These are phyloP conservation scores for Magallana gigas DNA, from an alignment of 1,140 invertebrate species.

Conservation along the genomic window DNA sequence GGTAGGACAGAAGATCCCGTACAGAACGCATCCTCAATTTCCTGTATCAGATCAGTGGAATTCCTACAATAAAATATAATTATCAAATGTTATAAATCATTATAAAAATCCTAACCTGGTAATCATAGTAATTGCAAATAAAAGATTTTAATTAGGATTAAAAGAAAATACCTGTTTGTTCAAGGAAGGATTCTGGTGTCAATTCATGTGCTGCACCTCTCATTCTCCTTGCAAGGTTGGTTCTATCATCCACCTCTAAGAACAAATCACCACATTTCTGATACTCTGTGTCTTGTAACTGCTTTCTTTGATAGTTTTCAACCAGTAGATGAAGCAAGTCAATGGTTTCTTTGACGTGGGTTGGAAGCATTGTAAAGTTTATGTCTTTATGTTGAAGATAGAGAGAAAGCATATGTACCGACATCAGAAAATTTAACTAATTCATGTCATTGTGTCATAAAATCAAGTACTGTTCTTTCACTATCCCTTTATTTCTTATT, in stretches of 20 bases:
- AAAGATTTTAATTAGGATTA: background rate
- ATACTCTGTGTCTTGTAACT: slow-evolving; percentile 23
- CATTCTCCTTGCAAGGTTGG: background rate
- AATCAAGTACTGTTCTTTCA: too few species aligned
- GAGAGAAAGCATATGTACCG: slow-evolving; percentile 19
- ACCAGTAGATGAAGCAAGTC: background rate
- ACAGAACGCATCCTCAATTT: slow-evolving; percentile 48
- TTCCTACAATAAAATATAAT: too few species aligned
- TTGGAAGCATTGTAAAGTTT: slow-evolving; percentile 14
- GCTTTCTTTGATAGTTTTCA: background rate
- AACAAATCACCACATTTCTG: slow-evolving; percentile 14
- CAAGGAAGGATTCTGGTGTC: slow-evolving; percentile 6
- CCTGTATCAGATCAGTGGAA: slow-evolving; percentile 15
- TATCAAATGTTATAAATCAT: background rate
- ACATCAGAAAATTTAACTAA: too few species aligned
- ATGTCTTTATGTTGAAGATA: slow-evolving; percentile 37
- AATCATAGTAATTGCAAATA: background rate
- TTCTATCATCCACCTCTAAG: background rate
- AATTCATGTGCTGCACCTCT: background rate
- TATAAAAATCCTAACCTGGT: background rate
- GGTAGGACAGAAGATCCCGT: slow-evolving; percentile 39
- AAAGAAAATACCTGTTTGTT: background rate
- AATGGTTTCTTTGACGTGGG: slow-evolving; percentile 29
- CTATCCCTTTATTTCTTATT: too few species aligned
- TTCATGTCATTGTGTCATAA: too few species aligned